These are phyloP conservation scores for Pygmarrhopalites habei DNA, from an alignment of 1,140 invertebrate genomes.

Conservation along the genomic window DNA sequence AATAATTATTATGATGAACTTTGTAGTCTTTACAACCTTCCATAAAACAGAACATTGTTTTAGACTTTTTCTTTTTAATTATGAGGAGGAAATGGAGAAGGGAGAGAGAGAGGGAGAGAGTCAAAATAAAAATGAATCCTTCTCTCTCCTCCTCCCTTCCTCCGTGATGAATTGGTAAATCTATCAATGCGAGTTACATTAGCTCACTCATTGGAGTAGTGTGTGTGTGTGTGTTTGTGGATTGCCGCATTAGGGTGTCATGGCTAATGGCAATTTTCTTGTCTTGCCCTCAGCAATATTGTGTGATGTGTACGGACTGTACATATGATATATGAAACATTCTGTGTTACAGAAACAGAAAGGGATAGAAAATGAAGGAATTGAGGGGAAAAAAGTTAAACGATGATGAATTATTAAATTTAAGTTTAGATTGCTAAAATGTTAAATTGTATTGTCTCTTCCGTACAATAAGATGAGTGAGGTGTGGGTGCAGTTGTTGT, in stretches of 20 bases:
- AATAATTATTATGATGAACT: constrained; percentile 11
- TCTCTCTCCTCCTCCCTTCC: not conserved
- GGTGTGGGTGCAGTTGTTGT: too few species aligned
- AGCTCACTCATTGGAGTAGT: too few species aligned
- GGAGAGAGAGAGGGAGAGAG: too few species aligned
- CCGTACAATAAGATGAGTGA: too few species aligned
- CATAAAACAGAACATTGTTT: constrained; percentile 9
- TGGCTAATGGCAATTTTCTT: not conserved
- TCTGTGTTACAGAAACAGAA: too few species aligned
- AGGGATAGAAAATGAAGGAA: too few species aligned
- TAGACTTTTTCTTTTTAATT: constrained; percentile 6
- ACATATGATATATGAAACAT: too few species aligned
- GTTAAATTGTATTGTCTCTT: not conserved
- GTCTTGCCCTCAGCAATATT: too few species aligned
- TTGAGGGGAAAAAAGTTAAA: not conserved
- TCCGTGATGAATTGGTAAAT: constrained; percentile 3
- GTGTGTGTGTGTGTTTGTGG: not conserved
- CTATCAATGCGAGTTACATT: too few species aligned
- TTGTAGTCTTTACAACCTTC: constrained; percentile 6
- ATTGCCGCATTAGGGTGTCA: not conserved
- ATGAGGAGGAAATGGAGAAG: too few species aligned
- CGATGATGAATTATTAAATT: constrained; percentile 5
- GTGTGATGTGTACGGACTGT: too few species aligned
- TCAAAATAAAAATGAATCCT: too few species aligned
- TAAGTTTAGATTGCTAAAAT: not conserved